Evolutionary conservation across 2,113 vertebrate species (phyloP).

Genomic region (Trichechus manatus): DNA sequence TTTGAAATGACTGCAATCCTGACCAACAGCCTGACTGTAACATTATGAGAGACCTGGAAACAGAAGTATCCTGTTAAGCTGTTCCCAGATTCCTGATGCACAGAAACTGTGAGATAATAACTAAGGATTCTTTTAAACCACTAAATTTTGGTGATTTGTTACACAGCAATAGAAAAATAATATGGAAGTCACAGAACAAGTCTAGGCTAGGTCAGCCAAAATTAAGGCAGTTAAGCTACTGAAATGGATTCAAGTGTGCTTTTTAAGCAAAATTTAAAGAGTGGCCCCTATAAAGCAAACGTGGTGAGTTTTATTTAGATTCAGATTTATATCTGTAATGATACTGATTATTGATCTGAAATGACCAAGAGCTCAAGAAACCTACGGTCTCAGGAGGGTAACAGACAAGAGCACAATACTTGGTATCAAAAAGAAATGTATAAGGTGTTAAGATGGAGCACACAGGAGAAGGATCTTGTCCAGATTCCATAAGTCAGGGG

Average conservation of each 20-base stretch:
- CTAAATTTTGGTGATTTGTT: neutral
- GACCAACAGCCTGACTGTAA: neutral
- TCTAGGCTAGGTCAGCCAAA: neutral
- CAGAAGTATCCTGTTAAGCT: neutral
- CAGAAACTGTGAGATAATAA: neutral
- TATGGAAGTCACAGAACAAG: neutral
- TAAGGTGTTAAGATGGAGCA: neutral
- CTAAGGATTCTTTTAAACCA: neutral
- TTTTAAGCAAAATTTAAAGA: neutral
- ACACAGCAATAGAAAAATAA: neutral
- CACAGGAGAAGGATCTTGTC: neutral
- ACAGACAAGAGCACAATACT: neutral
- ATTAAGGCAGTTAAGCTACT: neutral
- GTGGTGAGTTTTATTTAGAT: constrained; percentile 8
- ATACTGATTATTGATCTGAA: neutral
- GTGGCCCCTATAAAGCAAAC: neutral
- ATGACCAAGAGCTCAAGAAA: neutral
- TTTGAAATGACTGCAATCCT: neutral
- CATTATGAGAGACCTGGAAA: neutral
- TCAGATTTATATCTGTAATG: neutral
- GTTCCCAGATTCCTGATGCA: neutral
- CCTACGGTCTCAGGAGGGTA: neutral
- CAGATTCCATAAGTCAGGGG: neutral
- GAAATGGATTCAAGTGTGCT: neutral
- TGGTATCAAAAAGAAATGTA: neutral